Conservation (phyloP, 2,888 invertebrate species). For the Notodonta ziczac region DNA sequence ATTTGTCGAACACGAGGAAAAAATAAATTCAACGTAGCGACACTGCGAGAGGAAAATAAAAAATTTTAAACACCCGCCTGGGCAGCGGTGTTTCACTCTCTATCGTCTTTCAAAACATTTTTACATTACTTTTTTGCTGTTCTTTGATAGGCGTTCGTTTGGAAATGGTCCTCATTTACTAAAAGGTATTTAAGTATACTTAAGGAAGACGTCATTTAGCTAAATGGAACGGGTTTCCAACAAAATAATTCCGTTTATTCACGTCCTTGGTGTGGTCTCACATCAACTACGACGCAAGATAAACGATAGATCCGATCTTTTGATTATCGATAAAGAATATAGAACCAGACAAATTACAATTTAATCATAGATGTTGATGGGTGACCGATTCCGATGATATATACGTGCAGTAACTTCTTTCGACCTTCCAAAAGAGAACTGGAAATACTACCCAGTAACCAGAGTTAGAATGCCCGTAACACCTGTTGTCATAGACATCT, state of each 20-base stretch:
- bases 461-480: too few relatives aligned
- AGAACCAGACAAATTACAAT: too few relatives aligned
- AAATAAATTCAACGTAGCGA: constrained; percentile 1
- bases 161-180: background rate
- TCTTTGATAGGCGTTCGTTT: background rate
- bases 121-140: background rate
- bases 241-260: background rate
- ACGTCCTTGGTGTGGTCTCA: background rate
- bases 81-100: background rate
- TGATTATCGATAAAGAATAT: background rate
- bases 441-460: too few relatives aligned
- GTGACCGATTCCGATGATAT: too few relatives aligned
- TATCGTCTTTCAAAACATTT: background rate
- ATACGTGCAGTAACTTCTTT: too few relatives aligned
- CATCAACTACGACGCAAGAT: background rate
- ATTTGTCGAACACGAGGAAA: constrained; percentile 40
- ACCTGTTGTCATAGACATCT: too few relatives aligned
- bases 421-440: too few relatives aligned
- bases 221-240: background rate
- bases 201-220: background rate
- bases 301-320: background rate
- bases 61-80: background rate
- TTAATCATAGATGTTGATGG: too few relatives aligned
- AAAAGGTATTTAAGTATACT: background rate
- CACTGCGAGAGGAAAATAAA: constrained; percentile 2